A percentile compares a stretch with the other conserved stretches of the same genome.
Conservation (phyloP, 2,797 vertebrate genomes). For the Callimico goeldii region DNA sequence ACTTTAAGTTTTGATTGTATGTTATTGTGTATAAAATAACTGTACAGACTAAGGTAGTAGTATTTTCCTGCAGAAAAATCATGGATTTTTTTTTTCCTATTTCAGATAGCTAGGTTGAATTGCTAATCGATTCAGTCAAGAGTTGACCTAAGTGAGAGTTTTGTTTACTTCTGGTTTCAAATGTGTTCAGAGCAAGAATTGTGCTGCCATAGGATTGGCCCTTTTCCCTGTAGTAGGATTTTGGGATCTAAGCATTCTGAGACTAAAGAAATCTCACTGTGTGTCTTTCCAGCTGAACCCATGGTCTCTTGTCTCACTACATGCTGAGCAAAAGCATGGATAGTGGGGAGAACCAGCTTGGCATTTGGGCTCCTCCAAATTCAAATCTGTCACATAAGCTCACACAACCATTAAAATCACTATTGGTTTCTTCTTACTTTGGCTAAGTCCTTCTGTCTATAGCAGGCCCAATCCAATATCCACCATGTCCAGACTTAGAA, state of each 20-base stretch:
- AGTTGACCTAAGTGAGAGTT: neutral
- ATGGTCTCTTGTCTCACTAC: neutral
- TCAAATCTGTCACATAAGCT: neutral
- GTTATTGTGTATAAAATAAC: neutral
- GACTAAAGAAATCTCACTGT: neutral
- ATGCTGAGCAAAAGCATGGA: neutral
- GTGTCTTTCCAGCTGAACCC: neutral
- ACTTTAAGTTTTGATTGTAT: neutral
- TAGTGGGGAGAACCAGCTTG: neutral
- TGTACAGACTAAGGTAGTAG: neutral
- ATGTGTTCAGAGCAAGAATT: neutral
- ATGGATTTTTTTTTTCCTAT: neutral
- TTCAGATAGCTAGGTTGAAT: neutral
- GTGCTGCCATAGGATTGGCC: neutral
- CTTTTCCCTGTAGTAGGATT: neutral
- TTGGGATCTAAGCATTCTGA: neutral
- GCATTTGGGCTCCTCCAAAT: neutral
- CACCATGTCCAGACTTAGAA: neutral
- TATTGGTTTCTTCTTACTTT: neutral
- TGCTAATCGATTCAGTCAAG: neutral
- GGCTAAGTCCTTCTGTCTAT: neutral
- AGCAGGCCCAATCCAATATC: neutral
- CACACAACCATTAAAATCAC: neutral
- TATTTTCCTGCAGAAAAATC: conserved; percentile 14
- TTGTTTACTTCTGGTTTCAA: conserved; percentile 10